A percentile compares a stretch with the other conserved stretches of the same genome.
Evolutionary conservation across 2,888 invertebrate species (phyloP).

Genomic region (Taphrorychus bicolor): DNA sequence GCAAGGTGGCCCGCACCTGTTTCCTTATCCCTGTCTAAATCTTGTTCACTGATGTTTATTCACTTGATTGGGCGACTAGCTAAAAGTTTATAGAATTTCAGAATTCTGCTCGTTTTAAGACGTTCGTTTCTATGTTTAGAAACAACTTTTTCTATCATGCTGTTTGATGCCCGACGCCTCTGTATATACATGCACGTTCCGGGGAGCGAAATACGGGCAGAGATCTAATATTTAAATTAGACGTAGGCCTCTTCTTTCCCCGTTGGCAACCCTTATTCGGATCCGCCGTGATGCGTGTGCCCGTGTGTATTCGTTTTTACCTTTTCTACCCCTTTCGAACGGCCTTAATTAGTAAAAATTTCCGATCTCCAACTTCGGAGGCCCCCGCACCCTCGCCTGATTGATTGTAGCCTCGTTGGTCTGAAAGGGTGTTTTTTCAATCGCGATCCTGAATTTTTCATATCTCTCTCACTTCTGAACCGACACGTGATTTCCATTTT

Average conservation of each 20-base stretch:
- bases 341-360: constrained; percentile 48
- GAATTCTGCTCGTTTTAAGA: too few relatives aligned
- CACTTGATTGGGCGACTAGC: too few relatives aligned
- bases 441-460: constrained; percentile 39
- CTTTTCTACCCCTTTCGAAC: constrained; percentile 42
- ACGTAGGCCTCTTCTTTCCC: constrained; percentile 44
- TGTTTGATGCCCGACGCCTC: too few relatives aligned
- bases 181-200: too few relatives aligned
- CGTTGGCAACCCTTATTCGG: constrained; percentile 37
- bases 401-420: constrained; percentile 39
- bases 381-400: constrained; percentile 28
- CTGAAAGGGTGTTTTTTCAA: constrained; percentile 38
- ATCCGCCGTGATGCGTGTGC: constrained; percentile 34
- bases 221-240: constrained; percentile 62
- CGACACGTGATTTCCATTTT: constrained; percentile 40
- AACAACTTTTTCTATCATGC: too few relatives aligned
- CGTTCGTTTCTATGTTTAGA: too few relatives aligned
- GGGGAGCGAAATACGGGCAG: constrained; percentile 58
- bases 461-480: constrained; percentile 27
- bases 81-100: too few relatives aligned
- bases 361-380: constrained; percentile 39
- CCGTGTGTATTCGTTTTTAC: constrained; percentile 42
- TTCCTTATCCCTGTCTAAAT: too few relatives aligned
- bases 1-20: too few relatives aligned
- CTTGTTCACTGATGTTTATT: too few relatives aligned